Percentiles rank a stretch among this genome's conserved stretches.
These are phyloP conservation scores for Lamellibrachia satsuma DNA, from an alignment of 2,888 invertebrate species.

Conservation along the genomic window DNA sequence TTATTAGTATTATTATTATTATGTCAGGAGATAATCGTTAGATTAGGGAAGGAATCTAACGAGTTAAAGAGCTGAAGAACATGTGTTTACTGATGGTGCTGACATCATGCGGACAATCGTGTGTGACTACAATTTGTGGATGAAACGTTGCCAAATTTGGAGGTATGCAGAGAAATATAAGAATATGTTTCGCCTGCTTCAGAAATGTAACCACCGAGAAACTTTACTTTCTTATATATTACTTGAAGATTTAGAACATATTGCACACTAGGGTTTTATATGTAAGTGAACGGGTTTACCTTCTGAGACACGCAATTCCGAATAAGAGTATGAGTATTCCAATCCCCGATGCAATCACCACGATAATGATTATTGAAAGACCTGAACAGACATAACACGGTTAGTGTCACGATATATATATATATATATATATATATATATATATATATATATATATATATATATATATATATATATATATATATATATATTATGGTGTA, in stretches of 20 bases:
- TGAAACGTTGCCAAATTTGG: no score
- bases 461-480: neutral
- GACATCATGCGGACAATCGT: neutral
- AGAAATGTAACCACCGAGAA: no score
- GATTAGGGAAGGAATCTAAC: neutral
- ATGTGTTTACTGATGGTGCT: neutral
- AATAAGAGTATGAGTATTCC: neutral
- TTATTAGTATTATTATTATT: no score
- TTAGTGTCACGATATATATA: neutral
- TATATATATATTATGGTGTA: neutral
- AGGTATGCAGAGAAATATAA: no score
- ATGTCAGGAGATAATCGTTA: neutral
- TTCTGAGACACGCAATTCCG: neutral
- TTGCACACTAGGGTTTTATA: neutral
- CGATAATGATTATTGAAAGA: constrained; percentile 6
- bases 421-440: no score
- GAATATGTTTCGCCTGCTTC: no score
- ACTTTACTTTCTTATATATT: no score
- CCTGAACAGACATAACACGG: neutral
- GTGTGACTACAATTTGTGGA: neutral
- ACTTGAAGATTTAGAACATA: no score
- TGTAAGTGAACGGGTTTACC: neutral
- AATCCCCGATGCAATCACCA: neutral
- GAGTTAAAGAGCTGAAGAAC: neutral
- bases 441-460: no score